These are phyloP conservation scores for Dermolepida albohirtum DNA, from an alignment of 2,888 invertebrate species.

Conservation along the genomic window DNA sequence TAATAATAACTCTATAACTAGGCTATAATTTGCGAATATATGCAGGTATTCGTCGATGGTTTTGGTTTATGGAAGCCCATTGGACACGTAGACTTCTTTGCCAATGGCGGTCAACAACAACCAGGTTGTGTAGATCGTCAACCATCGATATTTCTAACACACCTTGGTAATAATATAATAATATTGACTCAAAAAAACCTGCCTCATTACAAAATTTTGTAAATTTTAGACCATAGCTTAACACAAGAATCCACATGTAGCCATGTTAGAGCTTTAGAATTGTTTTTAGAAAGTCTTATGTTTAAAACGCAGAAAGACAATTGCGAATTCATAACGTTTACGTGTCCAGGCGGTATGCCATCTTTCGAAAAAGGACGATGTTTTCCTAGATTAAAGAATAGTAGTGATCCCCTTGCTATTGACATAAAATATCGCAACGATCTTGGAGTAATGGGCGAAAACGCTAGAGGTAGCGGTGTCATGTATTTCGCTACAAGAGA, in stretches of 20 bases:
- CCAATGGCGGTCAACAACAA: conserved; percentile 72
- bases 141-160: conserved; percentile 70
- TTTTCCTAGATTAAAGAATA: conserved; percentile 64
- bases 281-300: conserved; percentile 68
- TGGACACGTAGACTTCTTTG: conserved; percentile 72
- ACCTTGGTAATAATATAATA: conserved; percentile 67
- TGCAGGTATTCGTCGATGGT: conserved; percentile 71
- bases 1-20: neutral
- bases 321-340: conserved; percentile 69
- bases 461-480: conserved; percentile 65
- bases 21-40: too few species aligned
- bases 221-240: conserved; percentile 63
- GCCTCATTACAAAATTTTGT: neutral
- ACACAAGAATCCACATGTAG: conserved; percentile 70
- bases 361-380: conserved; percentile 68
- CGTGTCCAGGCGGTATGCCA: conserved; percentile 67
- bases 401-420: conserved; percentile 56
- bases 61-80: conserved; percentile 71
- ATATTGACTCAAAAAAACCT: conserved; percentile 3
- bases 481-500: conserved; percentile 69
- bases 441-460: conserved; percentile 62
- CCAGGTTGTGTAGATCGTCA: conserved; percentile 70
- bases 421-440: conserved; percentile 55
- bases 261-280: conserved; percentile 69
- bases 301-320: conserved; percentile 57